A percentile compares a stretch with the other conserved stretches of the same genome.
Evolutionary conservation across 2,888 invertebrate species (phyloP).

Genomic region (Habrosyne pyritoides): DNA sequence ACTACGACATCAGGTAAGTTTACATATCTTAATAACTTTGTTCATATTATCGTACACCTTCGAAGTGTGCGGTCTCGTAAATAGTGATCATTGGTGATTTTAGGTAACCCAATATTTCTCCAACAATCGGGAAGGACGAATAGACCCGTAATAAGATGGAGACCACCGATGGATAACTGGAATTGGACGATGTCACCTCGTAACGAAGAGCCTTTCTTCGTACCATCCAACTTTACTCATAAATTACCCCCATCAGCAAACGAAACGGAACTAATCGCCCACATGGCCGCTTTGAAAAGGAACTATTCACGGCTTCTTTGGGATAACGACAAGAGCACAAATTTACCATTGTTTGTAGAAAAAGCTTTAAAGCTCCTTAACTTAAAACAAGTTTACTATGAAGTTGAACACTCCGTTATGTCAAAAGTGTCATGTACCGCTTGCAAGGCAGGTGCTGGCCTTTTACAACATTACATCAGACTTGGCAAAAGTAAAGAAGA

Average conservation of each 20-base stretch:
- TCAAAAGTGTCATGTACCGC: slow-evolving; percentile 96
- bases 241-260: slow-evolving; percentile 78
- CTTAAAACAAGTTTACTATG: slow-evolving; percentile 91
- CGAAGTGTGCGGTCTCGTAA: too few species aligned
- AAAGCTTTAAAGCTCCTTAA: slow-evolving; percentile 92
- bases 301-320: slow-evolving; percentile 86
- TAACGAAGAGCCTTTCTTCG: slow-evolving; percentile 71
- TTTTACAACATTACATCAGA: slow-evolving; percentile 93
- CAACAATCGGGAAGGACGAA: slow-evolving; percentile 58
- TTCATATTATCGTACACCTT: background rate
- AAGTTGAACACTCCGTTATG: slow-evolving; percentile 96
- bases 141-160: slow-evolving; percentile 76
- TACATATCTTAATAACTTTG: background rate
- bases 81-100: slow-evolving; percentile 17
- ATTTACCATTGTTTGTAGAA: slow-evolving; percentile 91
- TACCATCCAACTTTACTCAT: slow-evolving; percentile 75
- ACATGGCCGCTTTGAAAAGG: slow-evolving; percentile 71
- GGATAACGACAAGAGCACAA: slow-evolving; percentile 88
- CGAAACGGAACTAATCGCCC: slow-evolving; percentile 74
- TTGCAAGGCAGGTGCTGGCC: slow-evolving; percentile 93
- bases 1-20: slow-evolving; percentile 62
- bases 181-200: slow-evolving; percentile 68
- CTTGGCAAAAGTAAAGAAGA: slow-evolving; percentile 93
- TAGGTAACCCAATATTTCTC: slow-evolving; percentile 78
- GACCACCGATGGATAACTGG: slow-evolving; percentile 76